Conservation (phyloP, 2,888 invertebrate genomes). For the Andrena chrysosceles region DNA sequence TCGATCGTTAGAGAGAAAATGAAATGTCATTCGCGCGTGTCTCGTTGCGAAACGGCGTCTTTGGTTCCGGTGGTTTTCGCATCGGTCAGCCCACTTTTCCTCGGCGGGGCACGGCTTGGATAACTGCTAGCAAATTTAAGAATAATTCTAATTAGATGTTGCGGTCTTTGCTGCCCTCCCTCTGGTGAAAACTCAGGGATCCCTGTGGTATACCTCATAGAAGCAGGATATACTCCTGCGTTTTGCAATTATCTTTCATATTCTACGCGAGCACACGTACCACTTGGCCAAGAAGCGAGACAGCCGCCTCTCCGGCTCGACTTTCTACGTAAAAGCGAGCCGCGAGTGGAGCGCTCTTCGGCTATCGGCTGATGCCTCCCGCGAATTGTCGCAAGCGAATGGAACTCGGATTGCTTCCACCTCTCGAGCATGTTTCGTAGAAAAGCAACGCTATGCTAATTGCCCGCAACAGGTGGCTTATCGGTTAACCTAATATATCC, state of each 20-base stretch:
- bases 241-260: constrained; percentile 55
- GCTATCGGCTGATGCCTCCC: background rate
- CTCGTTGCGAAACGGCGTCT: background rate
- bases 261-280: constrained; percentile 45
- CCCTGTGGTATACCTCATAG: background rate
- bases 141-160: background rate
- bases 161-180: background rate
- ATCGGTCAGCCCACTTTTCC: background rate
- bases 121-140: too few relatives aligned
- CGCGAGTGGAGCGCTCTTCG: background rate
- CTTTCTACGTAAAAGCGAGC: constrained; percentile 57
- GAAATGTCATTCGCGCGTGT: background rate
- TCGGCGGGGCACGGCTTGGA: too few relatives aligned
- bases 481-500: constrained; percentile 22
- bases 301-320: constrained; percentile 37
- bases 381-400: background rate
- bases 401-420: background rate
- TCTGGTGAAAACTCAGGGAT: background rate
- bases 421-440: too few relatives aligned
- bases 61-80: background rate
- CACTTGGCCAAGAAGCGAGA: constrained; percentile 58
- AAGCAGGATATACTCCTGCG: constrained; percentile 27
- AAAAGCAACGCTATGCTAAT: background rate
- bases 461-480: background rate
- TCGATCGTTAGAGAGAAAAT: constrained; percentile 37